Base-by-base conservation (phyloP, 2,113 vertebrate genomes). In the Sander lucioperca region DNA sequence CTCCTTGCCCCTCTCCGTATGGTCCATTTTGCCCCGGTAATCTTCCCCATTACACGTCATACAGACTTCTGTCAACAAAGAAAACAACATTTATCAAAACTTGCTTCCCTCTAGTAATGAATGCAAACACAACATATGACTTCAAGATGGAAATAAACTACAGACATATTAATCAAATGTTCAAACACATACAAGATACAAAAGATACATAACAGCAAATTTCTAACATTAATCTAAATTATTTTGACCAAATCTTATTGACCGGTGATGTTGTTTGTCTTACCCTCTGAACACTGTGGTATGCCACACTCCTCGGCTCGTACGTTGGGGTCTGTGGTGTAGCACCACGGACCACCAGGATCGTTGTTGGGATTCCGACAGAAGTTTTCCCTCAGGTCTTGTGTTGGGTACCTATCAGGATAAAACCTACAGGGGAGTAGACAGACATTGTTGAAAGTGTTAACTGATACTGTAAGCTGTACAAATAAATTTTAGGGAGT, bases 331-430 rank as follows among this genome's bases (percentile, higher is more conserved):
- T 96, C 97, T 65, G 95, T 97, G 80, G 98, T 99, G 92, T 98
- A 99, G 84, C 98, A 99, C 98, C 98, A 99, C 0, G 98, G 98
- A 61, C 98, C 98, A 88, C 96, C 96, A 62, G 96, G 96, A 89
- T 98, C 97, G 83, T 97, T 97, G 91, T 96, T 96, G 65, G 98
- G 98, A 91, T 99, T 99, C 77, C 98, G 96, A 78, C 98, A 99
- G 93, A 97, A 99, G 95, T 99, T 99, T 93, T 97, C 97, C 88
- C 95, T 94, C 84, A 99, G 96, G 94, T 99, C 97, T 92, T 97
- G 97, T 86, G 90, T 95, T 83, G 95, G 96, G 95, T 97, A 96
- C 74, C 88, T 94, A 94, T 98, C 95, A 92, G 97, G 87, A 86
- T 86, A 87, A 90, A 94, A 93, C 88, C 90, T 89, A 63, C 81